phyloP scores from a whole-genome alignment of 1,140 invertebrate genomes.

The Pteromalus puparum region DNA sequence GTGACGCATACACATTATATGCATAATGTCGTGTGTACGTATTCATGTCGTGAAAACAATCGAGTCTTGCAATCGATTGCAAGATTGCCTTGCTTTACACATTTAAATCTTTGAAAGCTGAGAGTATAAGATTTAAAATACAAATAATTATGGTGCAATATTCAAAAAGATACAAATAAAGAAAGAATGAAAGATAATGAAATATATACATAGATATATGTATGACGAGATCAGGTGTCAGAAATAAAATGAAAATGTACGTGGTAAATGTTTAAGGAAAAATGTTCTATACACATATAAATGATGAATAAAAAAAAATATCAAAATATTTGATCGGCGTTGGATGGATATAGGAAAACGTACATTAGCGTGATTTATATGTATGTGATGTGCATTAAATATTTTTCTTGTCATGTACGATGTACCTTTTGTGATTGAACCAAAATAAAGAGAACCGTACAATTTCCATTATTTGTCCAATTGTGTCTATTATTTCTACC shows the following conservation, averaged over 20 bases:
- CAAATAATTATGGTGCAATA: slow-evolving; percentile 28
- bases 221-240: not conserved
- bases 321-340: slow-evolving; percentile 41
- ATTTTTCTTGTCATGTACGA: slow-evolving; percentile 50
- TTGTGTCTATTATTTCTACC: not conserved
- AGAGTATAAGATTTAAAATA: slow-evolving; percentile 28
- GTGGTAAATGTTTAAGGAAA: slow-evolving; percentile 46
- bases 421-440: slow-evolving; percentile 46
- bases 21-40: slow-evolving; percentile 23
- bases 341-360: slow-evolving; percentile 42
- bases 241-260: slow-evolving; percentile 47
- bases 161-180: slow-evolving; percentile 22
- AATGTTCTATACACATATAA: slow-evolving; percentile 29
- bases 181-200: not conserved
- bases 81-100: slow-evolving; percentile 45
- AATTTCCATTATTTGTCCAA: slow-evolving; percentile 47
- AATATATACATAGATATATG: not conserved
- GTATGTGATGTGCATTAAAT: slow-evolving; percentile 49
- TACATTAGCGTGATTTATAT: slow-evolving; percentile 41
- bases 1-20: not conserved
- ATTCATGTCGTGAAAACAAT: slow-evolving; percentile 47
- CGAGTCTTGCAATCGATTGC: slow-evolving; percentile 32
- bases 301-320: slow-evolving; percentile 32
- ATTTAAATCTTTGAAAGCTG: slow-evolving; percentile 13
- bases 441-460: slow-evolving; percentile 47